Base-by-base conservation (phyloP, 2,888 invertebrate genomes). In the Gryllus longicercus region DNA sequence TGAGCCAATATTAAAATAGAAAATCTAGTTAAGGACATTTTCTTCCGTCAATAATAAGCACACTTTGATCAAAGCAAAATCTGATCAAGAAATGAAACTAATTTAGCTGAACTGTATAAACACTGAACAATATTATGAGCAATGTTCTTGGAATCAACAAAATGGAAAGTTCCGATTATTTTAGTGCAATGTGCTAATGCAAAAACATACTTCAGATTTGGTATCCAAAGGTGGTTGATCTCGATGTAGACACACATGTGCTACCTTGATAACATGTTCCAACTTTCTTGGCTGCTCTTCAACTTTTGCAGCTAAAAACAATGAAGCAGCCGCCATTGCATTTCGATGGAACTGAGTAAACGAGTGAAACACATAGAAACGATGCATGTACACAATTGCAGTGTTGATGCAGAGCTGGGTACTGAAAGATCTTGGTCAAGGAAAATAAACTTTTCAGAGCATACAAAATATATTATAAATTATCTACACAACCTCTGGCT, bases 311-410 rank as follows among this genome's bases (percentile, higher is more conserved):
- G 99, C 98, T 84, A 99, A 90, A 88, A 99, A 99, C 79, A 99
- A 90, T 80, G 97, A 95, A 8, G 98, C 97, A 8, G 97, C 93
- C 14, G 98, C 96, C 87, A 99, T 96, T 80, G 95, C 93, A 88
- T 97, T 95, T 87, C 97, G 93, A 88, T 97, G 96, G 87, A 98
- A 99, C 87, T 95, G 94, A 79, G 95, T 93, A 89, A 99, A 96
- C 21, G 98, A 97, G 87, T 99, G 98, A 90, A 96, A 98, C 89
- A 98, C 97, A 89, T 98, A 99, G 89, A 99, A 99, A 80, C 99
- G 92, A 89, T 99, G 99, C 98, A 99, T 98, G 86, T 99, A 99
- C 80, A 99, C 98, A 86, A 98, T 98, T 51, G 98, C 99, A 82
- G 98, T 98, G 89, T 98, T 99, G 88, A 98, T 98, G 87, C 98